Base-by-base conservation (phyloP, 2,888 invertebrate species). In the Eupeodes luniger region DNA sequence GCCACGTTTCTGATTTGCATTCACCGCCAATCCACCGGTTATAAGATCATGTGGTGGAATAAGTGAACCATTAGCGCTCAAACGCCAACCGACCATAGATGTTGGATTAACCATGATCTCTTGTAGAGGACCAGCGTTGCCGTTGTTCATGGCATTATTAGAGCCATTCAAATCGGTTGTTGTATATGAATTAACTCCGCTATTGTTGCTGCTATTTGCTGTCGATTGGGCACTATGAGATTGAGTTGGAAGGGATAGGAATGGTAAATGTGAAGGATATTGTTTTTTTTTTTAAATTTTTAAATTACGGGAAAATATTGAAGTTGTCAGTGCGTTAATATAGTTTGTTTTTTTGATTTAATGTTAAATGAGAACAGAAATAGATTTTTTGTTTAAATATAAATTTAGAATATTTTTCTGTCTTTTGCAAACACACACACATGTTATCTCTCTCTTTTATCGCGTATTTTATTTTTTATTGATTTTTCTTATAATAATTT, bases 1-100 rank as follows among this genome's bases (percentile, higher is more conserved):
- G 89, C 96, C 96, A 90, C 95, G 95, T 91, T 94, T 94, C 91
- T 92, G 93, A 90, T 92, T 92, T 79, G 93, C 93, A 47, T 93
- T 93, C 85, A 92, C 93, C 64, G 92, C 92, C 89, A 92, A 91
- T 77, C 92, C 91, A 90, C 92, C 92, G 83, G 93, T 92, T 78
- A 93, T 91, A 72, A 93, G 91, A 91, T 94, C 93, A 89, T 93
- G 93, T 44, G 93, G 93, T 62, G 93, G 93, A 91, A 93, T 93
- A 90, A 94, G 90, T 89, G 93, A 92, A 19, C 94, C 93, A 81
- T 93, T 93, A 81, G 93, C 93, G 84, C 93, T 93, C 70, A 93
- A 90, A 80, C 93, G 93, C 93, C 93, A 93, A 78, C 93, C 93
- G 89, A 93, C 93, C 93, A 93, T 93, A 81, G 93, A 93, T 19